Evolutionary conservation across 2,888 invertebrate species (phyloP), one percentile per base, ranked within the genome.

Genomic region (Pasiphila rectangulata): DNA sequence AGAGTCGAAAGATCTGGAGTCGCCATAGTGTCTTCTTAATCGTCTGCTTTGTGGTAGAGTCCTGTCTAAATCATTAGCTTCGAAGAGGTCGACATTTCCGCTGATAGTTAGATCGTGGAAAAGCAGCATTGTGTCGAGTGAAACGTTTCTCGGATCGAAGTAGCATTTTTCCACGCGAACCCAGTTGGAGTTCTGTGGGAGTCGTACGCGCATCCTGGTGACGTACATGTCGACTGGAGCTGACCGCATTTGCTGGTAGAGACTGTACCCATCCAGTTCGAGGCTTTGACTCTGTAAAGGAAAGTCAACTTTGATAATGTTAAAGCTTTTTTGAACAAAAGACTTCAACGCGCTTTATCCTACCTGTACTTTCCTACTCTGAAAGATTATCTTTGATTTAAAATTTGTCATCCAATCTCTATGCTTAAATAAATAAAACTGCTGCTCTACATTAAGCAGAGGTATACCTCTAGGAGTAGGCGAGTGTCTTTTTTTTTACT

Each of bases 21-120:
- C 84, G 6, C 83, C 84, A 49, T 89, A 80, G 52, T 82, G 77
- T 38, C 85, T 63, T 42, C 85, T 66, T 3, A 69, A 45, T 49
- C 82, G 67, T 44, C 78, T 64, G 37, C 61, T 79, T 3, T 74
- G 67, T 5, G 82, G 78, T 10, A 78, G 53, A 0, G 64, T 72
- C 51, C 87, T 67, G 24, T 88, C 86, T 0, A 86, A 60, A 15
- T 89, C 85, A 24, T 78, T 84, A 0, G 79, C 75, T 13, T 84
- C 80, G 46, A 79, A 88, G 23, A 95, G 75, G 51, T 94, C 93
- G 0, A 95, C 93, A 61, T 91, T 91, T 0, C 95, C 95, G 51
- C 94, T 94, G 37, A 95, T 94, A 0, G 94, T 94, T 25, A 96
- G 79, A 67, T 95, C 95, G 61, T 94, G 93, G 79, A 96, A 95